Base-by-base conservation (phyloP, 2,797 vertebrate species). In the Channallabes apus region DNA sequence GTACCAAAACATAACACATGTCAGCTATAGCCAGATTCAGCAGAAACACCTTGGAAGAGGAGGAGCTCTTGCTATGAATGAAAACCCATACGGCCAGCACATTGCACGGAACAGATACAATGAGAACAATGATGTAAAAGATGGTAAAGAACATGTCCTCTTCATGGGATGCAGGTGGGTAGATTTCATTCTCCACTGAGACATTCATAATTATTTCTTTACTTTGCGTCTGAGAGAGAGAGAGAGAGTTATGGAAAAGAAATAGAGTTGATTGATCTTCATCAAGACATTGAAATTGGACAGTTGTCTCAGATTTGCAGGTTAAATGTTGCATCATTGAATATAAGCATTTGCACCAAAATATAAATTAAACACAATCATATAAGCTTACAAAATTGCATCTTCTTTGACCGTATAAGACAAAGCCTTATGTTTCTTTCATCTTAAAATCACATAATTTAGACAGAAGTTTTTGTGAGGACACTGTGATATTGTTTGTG, bases 11-110 rank as follows among this genome's bases (percentile, higher is more conserved):
- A 11, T 95, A 95, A 38, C 86, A 94, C 35, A 95, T 88, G 87
- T 96, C 95, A 4, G 95, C 94, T 12, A 95, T 65, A 9, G 94
- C 90, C 11, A 96, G 91, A 82, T 94, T 92, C 85, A 81, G 91
- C 77, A 95, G 91, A 84, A 95, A 95, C 71, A 95, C 90, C 35
- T 91, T 93, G 1, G 91, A 91, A 18, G 94, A 89, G 32, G 92
- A 92, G 0, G 78, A 88, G 65, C 46, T 73, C 14, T 88, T 85
- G 79, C 88, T 85, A 61, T 93, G 91, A 85, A 75, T 89, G 86
- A 95, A 95, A 12, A 94, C 88, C 93, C 95, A 95, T 84, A 95
- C 89, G 0, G 94, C 94, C 84, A 95, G 82, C 6, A 65, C 68
- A 69, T 95, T 95, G 27, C 93, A 93, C 15, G 94, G 94, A 5